phyloP scores from a whole-genome alignment of 2,888 invertebrate genomes.

The Drosophila macrospina region DNA sequence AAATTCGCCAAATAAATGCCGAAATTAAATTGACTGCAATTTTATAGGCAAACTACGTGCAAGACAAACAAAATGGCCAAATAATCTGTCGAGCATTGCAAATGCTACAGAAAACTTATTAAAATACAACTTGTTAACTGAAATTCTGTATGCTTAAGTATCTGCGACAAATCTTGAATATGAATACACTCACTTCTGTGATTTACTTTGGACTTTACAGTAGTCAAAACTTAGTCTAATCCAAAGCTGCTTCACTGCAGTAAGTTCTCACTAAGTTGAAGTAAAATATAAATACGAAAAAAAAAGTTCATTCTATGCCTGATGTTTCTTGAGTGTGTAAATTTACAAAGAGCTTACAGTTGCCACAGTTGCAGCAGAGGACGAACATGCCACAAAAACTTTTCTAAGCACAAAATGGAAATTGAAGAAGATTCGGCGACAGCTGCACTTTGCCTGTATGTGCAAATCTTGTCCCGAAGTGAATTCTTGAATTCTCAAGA shows the following conservation, averaged over 20 bases:
- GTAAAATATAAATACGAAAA: slow-evolving; percentile 12
- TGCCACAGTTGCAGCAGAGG: slow-evolving; percentile 2
- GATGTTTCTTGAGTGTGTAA: slow-evolving; percentile 5
- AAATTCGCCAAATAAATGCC: slow-evolving; percentile 33
- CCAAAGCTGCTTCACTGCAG: neutral
- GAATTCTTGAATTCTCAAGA: neutral
- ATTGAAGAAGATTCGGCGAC: slow-evolving; percentile 22
- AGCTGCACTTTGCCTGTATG: slow-evolving; percentile 32
- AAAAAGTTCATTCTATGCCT: slow-evolving; percentile 10
- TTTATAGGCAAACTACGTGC: slow-evolving; percentile 44
- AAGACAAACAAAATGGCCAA: slow-evolving; percentile 23
- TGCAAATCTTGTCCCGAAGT: slow-evolving; percentile 20
- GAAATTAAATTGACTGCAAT: slow-evolving; percentile 34
- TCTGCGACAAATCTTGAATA: slow-evolving; percentile 4
- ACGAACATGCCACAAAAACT: slow-evolving; percentile 22
- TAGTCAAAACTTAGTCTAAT: slow-evolving; percentile 4
- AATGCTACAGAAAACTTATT: neutral
- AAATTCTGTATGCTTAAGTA: slow-evolving; percentile 10
- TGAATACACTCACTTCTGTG: neutral
- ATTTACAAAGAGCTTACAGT: slow-evolving; percentile 8
- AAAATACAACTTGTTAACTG: neutral
- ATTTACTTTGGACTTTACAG: slow-evolving; percentile 2
- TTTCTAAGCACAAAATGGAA: slow-evolving; percentile 17
- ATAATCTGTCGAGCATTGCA: slow-evolving; percentile 14
- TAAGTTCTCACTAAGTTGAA: slow-evolving; percentile 6